phyloP scores from a whole-genome alignment of 2,113 vertebrate genomes.

The Peucedramus taeniatus region DNA sequence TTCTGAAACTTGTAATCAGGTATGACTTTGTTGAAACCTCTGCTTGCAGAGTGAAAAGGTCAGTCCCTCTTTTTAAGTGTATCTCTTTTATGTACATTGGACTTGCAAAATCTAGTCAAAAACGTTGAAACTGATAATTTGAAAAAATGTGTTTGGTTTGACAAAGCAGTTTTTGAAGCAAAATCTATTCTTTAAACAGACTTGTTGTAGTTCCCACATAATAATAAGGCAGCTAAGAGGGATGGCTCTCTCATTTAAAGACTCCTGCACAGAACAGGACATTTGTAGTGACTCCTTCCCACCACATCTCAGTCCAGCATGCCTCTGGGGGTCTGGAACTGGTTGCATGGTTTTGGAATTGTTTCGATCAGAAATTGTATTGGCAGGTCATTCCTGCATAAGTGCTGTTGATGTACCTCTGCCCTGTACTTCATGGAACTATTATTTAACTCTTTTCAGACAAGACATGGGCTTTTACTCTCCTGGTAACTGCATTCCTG shows the following conservation, averaged over 20 bases:
- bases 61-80: background rate
- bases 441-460: background rate
- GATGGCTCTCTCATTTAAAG: background rate
- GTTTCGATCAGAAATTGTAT: background rate
- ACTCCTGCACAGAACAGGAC: background rate
- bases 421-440: background rate
- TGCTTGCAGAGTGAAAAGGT: constrained; percentile 60
- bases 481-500: background rate
- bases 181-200: background rate
- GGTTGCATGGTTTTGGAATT: background rate
- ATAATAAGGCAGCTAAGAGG: background rate
- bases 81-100: background rate
- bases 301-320: background rate
- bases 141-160: background rate
- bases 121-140: background rate
- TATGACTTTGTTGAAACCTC: constrained; percentile 12
- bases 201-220: background rate
- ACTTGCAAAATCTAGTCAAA: constrained; percentile 37
- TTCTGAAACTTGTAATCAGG: background rate
- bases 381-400: background rate
- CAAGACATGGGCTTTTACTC: background rate
- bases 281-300: background rate
- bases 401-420: background rate
- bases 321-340: background rate
- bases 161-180: background rate